These are phyloP conservation scores for Lampropteryx suffumata DNA, from an alignment of 2,888 invertebrate species.

Conservation along the genomic window DNA sequence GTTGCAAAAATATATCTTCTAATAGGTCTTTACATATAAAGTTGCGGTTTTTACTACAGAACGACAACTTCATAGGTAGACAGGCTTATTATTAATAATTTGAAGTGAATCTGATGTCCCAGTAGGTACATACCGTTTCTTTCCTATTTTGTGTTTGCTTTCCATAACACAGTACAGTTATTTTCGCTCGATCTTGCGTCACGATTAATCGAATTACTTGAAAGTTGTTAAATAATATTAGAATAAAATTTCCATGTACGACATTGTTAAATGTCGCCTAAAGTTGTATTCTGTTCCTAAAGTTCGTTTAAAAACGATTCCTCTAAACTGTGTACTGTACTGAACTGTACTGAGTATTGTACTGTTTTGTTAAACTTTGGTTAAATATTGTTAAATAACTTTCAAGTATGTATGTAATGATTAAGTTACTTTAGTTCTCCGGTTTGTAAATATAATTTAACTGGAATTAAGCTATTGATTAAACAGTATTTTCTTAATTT, in stretches of 20 bases:
- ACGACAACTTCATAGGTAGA: no score
- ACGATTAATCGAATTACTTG: background rate
- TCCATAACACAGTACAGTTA: background rate
- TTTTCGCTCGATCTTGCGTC: background rate
- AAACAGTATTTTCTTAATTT: slow-evolving; percentile 81
- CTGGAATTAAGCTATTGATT: slow-evolving; percentile 70
- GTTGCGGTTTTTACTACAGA: no score
- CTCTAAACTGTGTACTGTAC: no score
- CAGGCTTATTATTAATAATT: no score
- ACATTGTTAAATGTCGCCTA: background rate
- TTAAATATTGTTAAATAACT: slow-evolving; percentile 33
- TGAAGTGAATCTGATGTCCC: slow-evolving; percentile 36
- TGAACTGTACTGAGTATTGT: no score
- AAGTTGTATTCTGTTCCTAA: no score
- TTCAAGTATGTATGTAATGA: slow-evolving; percentile 19
- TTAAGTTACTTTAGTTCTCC: slow-evolving; percentile 56
- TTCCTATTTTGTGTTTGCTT: slow-evolving; percentile 1
- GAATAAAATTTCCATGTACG: background rate
- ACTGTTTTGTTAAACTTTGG: slow-evolving; percentile 1
- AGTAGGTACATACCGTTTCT: slow-evolving; percentile 35
- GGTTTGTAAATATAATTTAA: slow-evolving; percentile 74
- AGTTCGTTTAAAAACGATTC: no score
- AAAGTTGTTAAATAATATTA: background rate
- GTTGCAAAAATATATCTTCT: slow-evolving; percentile 40
- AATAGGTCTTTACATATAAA: no score